Evolutionary conservation across 2,888 invertebrate genomes (phyloP).

Genomic region (Hypselothyrea guttata): DNA sequence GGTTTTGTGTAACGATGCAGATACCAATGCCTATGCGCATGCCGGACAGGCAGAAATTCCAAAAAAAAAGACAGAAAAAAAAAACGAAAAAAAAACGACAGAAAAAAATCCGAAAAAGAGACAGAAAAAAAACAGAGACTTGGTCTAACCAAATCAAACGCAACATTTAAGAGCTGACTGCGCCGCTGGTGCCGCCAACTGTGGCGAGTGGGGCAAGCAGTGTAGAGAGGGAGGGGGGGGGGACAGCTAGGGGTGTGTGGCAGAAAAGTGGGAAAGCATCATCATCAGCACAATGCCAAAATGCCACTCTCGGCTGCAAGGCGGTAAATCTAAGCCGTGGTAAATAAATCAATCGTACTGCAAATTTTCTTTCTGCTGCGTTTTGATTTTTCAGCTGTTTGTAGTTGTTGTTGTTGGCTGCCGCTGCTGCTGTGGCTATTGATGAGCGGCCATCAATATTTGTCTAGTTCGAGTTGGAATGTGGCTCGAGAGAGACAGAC

Average conservation of each 20-base stretch:
- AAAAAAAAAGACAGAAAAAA: conserved; percentile 17
- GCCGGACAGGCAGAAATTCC: conserved; percentile 40
- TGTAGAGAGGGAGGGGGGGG: conserved; percentile 1
- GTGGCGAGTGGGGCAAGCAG: conserved; percentile 4
- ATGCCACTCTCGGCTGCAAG: conserved; percentile 67
- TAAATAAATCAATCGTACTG: conserved; percentile 79
- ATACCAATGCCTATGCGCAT: too few species aligned
- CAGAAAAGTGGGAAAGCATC: conserved; percentile 60
- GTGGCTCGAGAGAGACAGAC: conserved; percentile 44
- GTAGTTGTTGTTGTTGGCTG: conserved; percentile 26
- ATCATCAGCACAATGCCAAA: conserved; percentile 75
- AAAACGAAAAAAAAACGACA: conserved; percentile 10
- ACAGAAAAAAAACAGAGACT: conserved; percentile 13
- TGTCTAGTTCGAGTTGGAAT: conserved; percentile 77
- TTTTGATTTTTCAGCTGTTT: conserved; percentile 38
- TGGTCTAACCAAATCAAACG: conserved; percentile 71
- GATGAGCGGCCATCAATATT: conserved; percentile 79
- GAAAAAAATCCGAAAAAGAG: not conserved
- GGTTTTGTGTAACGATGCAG: conserved; percentile 79
- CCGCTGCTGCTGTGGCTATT: conserved; percentile 56
- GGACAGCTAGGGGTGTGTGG: conserved; percentile 5
- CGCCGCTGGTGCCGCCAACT: conserved; percentile 55
- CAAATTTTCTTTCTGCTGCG: conserved; percentile 59
- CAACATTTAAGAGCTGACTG: conserved; percentile 63
- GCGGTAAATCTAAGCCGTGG: conserved; percentile 78